Evolutionary conservation across 2,113 vertebrate species (phyloP).

Genomic region (Alosa alosa): DNA sequence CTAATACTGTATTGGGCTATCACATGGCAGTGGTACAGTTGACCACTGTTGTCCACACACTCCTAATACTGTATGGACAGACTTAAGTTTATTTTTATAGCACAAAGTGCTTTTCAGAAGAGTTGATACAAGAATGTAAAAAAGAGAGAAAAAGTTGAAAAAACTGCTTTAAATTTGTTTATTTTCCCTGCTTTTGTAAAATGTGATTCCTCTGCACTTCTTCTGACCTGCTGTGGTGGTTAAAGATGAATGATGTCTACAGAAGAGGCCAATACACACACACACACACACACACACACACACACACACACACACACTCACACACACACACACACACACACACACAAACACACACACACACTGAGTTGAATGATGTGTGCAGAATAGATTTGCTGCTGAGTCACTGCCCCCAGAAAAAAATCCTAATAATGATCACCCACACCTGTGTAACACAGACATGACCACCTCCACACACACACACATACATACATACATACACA

Average conservation of each 20-base stretch:
- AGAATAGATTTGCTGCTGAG: background rate
- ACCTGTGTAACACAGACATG: background rate
- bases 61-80: too few species aligned
- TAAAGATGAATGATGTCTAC: background rate
- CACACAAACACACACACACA: background rate
- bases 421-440: too few species aligned
- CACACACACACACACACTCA: background rate
- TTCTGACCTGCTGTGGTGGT: background rate
- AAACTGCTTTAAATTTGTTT: background rate
- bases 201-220: background rate
- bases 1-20: too few species aligned
- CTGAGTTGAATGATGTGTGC: too few species aligned
- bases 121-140: too few species aligned
- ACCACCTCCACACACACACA: background rate
- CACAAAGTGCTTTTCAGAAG: too few species aligned
- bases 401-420: background rate
- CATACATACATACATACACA: background rate
- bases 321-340: conserved; percentile 8
- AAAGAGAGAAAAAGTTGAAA: too few species aligned
- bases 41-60: too few species aligned
- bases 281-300: background rate
- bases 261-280: background rate
- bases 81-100: too few species aligned
- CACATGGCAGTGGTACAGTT: too few species aligned
- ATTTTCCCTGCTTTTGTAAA: background rate